Conservation (phyloP, 1,140 invertebrate genomes). For the Bombus soroeensis region DNA sequence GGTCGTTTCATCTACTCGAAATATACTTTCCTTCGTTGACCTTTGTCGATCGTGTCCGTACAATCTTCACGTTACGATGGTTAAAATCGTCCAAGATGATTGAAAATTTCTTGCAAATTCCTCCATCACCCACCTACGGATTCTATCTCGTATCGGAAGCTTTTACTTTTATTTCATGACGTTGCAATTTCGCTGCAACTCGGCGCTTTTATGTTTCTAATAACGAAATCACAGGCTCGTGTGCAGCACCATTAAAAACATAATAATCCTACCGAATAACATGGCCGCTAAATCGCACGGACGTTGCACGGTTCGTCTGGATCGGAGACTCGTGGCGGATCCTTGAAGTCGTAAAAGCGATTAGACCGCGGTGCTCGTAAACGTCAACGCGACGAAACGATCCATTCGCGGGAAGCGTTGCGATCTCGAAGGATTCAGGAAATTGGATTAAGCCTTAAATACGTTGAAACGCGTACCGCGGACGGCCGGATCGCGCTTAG, state of each 20-base stretch:
- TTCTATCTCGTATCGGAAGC: too few relatives aligned
- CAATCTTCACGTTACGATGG: too few relatives aligned
- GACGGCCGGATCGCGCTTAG: background rate
- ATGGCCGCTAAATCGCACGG: background rate
- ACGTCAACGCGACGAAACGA: slow-evolving; percentile 28
- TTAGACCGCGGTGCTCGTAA: slow-evolving; percentile 48
- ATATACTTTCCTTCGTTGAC: too few relatives aligned
- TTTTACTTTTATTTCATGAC: too few relatives aligned
- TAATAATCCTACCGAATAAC: background rate
- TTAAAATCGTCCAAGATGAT: too few relatives aligned
- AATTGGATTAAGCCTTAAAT: slow-evolving; percentile 70
- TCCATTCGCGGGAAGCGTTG: slow-evolving; percentile 10
- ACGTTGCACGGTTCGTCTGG: background rate
- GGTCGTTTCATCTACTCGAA: too few relatives aligned
- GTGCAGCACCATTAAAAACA: too few relatives aligned
- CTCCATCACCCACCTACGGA: too few relatives aligned
- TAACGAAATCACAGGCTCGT: background rate
- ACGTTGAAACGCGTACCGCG: slow-evolving; percentile 26
- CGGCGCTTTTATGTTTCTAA: background rate
- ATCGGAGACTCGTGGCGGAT: background rate
- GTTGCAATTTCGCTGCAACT: background rate
- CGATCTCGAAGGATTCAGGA: slow-evolving; percentile 48
- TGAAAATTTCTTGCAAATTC: too few relatives aligned
- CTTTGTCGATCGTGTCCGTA: too few relatives aligned
- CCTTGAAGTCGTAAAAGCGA: slow-evolving; percentile 30